Percentiles rank a stretch among this genome's conserved stretches.
Conservation (phyloP, 1,140 invertebrate species). For the Contarinia nasturtii region DNA sequence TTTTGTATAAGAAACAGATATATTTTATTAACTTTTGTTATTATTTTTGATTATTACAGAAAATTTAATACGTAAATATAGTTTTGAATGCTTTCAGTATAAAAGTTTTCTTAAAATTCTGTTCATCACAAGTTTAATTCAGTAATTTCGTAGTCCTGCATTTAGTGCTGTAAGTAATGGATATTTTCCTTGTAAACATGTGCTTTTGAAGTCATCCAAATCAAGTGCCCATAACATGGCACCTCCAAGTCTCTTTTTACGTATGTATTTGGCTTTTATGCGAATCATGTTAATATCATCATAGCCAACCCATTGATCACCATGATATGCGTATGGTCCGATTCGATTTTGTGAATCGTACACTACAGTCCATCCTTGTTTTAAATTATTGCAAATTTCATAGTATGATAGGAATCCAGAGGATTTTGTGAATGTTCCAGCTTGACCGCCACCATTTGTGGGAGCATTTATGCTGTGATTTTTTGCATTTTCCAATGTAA, state of each 20-base stretch:
- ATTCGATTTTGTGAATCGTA: constrained; percentile 12
- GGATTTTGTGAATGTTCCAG: constrained; percentile 43
- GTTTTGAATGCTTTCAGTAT: no score
- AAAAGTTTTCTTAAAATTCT: no score
- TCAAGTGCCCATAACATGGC: constrained; percentile 60
- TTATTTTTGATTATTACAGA: no score
- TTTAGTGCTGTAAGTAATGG: background rate
- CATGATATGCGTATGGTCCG: constrained; percentile 41
- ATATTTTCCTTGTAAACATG: constrained; percentile 36
- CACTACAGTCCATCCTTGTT: background rate
- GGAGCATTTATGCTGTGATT: constrained; percentile 29
- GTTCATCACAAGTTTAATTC: no score
- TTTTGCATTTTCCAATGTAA: constrained; percentile 28
- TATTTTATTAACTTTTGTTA: no score
- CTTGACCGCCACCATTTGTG: constrained; percentile 28
- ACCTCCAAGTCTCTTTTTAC: constrained; percentile 32
- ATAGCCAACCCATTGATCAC: constrained; percentile 55
- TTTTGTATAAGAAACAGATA: no score
- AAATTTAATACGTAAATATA: no score
- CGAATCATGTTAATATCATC: constrained; percentile 43
- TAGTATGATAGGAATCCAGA: constrained; percentile 42
- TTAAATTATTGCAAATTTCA: constrained; percentile 9
- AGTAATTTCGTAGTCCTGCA: no score
- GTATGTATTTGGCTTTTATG: constrained; percentile 32
- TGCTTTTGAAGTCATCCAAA: constrained; percentile 55